These are phyloP conservation scores for Drosophila neocordata DNA, from an alignment of 1,140 invertebrate species.

Conservation along the genomic window DNA sequence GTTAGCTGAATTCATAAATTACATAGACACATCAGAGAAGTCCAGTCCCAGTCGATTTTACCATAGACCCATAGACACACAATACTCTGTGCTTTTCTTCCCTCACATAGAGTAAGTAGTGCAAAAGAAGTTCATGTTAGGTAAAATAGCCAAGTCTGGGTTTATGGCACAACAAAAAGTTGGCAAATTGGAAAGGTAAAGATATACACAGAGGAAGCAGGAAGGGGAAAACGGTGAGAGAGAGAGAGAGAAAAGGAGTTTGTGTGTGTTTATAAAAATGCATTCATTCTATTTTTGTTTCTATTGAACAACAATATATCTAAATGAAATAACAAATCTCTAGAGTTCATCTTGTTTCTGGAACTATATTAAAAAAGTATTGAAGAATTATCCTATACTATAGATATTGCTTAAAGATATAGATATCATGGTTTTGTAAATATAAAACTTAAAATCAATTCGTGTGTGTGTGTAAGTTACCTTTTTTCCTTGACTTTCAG, in stretches of 20 bases:
- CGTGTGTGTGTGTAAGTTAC: not conserved
- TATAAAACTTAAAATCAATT: too few relatives aligned
- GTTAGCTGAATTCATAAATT: slow-evolving; percentile 57
- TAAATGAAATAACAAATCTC: not conserved
- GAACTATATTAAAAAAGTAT: too few relatives aligned
- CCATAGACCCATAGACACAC: not conserved
- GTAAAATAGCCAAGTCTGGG: slow-evolving; percentile 1
- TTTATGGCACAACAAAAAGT: slow-evolving; percentile 1
- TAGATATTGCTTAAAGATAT: too few relatives aligned
- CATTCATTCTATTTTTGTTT: not conserved
- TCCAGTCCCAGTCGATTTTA: not conserved
- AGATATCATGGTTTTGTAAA: too few relatives aligned
- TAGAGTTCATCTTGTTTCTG: not conserved
- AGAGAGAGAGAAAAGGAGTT: not conserved
- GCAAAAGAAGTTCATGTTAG: slow-evolving; percentile 10
- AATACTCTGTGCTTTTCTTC: not conserved
- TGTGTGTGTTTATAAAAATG: not conserved
- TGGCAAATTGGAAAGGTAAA: not conserved
- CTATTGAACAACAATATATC: not conserved
- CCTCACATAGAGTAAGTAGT: not conserved
- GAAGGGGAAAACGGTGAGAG: not conserved
- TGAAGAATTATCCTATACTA: too few relatives aligned
- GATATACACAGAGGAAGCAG: too few relatives aligned
- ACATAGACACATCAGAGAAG: slow-evolving; percentile 50
- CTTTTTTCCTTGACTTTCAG: not conserved